Conservation (phyloP, 2,888 invertebrate genomes). For the Pheosia tremula region DNA sequence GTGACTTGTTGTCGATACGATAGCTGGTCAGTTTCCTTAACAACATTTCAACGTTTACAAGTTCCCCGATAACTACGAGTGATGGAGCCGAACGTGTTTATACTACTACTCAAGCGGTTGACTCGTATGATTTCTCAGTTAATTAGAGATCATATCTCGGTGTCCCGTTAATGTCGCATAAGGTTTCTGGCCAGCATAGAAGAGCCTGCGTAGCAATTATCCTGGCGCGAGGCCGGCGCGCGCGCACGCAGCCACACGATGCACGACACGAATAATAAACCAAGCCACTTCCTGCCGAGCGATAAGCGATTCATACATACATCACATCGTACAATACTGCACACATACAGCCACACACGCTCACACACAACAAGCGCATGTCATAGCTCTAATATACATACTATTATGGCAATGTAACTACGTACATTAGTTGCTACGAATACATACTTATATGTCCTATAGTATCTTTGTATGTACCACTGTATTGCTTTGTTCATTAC, state of each 20-base stretch:
- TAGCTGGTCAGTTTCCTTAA: constrained; percentile 45
- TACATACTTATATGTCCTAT: constrained; percentile 33
- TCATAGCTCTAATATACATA: constrained; percentile 41
- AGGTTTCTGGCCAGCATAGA: constrained; percentile 43
- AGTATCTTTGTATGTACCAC: constrained; percentile 38
- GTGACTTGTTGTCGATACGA: constrained; percentile 39
- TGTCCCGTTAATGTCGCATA: constrained; percentile 70
- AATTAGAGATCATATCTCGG: constrained; percentile 69
- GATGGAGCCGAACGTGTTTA: constrained; percentile 48
- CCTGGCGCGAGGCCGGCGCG: constrained; percentile 63
- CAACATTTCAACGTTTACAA: constrained; percentile 46
- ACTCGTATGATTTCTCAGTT: constrained; percentile 58
- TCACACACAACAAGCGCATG: constrained; percentile 25
- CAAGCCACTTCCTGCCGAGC: constrained; percentile 80
- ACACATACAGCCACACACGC: constrained; percentile 32
- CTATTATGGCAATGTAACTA: constrained; percentile 42
- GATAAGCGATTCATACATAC: constrained; percentile 74
- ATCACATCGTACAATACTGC: constrained; percentile 58
- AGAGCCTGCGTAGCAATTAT: constrained; percentile 60
- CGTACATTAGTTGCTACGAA: constrained; percentile 38
- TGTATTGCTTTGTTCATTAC: constrained; percentile 39
- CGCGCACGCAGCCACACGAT: constrained; percentile 72
- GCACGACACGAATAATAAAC: constrained; percentile 84
- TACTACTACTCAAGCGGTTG: constrained; percentile 42
- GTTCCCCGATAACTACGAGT: constrained; percentile 41